A percentile compares a stretch with the other conserved stretches of the same genome.
These are phyloP conservation scores for Danaus chrysippus DNA, from an alignment of 2,888 invertebrate species.

Conservation along the genomic window DNA sequence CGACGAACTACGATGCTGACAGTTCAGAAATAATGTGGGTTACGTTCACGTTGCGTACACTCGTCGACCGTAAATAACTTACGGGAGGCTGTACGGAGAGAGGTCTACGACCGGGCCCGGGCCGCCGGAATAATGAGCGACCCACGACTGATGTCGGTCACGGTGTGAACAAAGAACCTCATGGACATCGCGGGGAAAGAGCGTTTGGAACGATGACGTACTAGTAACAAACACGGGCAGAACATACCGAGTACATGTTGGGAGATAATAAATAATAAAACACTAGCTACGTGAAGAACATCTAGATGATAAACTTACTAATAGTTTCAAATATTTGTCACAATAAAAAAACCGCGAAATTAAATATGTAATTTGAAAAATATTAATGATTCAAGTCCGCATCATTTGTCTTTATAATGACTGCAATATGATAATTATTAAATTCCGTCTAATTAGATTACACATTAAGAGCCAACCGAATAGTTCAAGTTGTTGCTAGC, in stretches of 20 bases:
- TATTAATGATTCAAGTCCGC: too few relatives aligned
- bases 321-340: too few relatives aligned
- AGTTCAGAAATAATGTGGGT: slow-evolving; percentile 78
- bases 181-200: slow-evolving; percentile 20
- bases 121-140: slow-evolving; percentile 75
- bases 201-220: slow-evolving; percentile 14
- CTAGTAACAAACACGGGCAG: neutral
- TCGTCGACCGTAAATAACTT: slow-evolving; percentile 76
- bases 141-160: slow-evolving; percentile 71
- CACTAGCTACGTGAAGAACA: too few relatives aligned
- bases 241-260: neutral
- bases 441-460: too few relatives aligned
- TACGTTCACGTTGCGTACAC: slow-evolving; percentile 75
- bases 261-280: too few relatives aligned
- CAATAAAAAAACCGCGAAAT: too few relatives aligned
- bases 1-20: slow-evolving; percentile 75
- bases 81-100: slow-evolving; percentile 45
- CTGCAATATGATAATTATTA: too few relatives aligned
- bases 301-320: too few relatives aligned
- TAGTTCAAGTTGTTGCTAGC: slow-evolving; percentile 9
- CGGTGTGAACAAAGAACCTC: slow-evolving; percentile 63
- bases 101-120: slow-evolving; percentile 57
- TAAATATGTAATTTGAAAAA: too few relatives aligned
- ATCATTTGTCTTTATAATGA: too few relatives aligned
- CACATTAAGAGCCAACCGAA: neutral